Evolutionary conservation across 2,113 vertebrate genomes (phyloP).

Genomic region (Perca flavescens): DNA sequence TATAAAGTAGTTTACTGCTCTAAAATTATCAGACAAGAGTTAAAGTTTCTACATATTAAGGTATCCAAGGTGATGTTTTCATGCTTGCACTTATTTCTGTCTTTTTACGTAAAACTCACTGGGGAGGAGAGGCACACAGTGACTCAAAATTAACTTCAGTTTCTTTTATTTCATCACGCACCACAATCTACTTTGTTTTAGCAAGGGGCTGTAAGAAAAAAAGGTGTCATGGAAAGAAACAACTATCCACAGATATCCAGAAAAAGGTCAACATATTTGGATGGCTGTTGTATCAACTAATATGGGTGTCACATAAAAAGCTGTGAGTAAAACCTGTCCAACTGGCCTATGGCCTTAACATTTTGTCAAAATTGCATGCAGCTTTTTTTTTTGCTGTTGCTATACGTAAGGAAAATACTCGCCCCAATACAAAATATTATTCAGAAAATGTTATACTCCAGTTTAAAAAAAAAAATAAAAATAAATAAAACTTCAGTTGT

Average conservation of each 20-base stretch:
- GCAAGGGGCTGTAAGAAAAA: neutral
- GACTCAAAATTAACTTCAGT: slow-evolving; percentile 1
- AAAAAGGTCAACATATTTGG: slow-evolving; percentile 29
- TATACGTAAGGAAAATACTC: neutral
- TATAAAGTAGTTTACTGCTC: slow-evolving; percentile 30
- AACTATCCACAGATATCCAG: slow-evolving; percentile 17
- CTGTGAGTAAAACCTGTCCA: slow-evolving; percentile 26
- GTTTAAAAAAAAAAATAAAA: neutral
- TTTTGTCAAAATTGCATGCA: slow-evolving; percentile 7
- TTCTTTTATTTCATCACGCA: slow-evolving; percentile 13
- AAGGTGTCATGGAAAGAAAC: slow-evolving; percentile 11
- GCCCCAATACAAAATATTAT: neutral
- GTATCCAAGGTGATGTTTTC: slow-evolving; percentile 21
- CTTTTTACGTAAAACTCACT: slow-evolving; percentile 25
- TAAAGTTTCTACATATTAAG: slow-evolving; percentile 29
- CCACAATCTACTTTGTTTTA: slow-evolving; percentile 6
- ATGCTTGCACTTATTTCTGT: slow-evolving; percentile 32
- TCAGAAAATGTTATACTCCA: neutral
- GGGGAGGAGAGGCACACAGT: slow-evolving; percentile 4
- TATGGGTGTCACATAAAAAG: slow-evolving; percentile 1
- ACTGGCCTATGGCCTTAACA: slow-evolving; percentile 2
- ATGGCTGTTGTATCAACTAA: slow-evolving; percentile 26
- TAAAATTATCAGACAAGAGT: slow-evolving; percentile 22
- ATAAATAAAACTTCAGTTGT: neutral
- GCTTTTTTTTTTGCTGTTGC: neutral